Evolutionary conservation across 2,113 vertebrate species (phyloP).

Genomic region (Progne subis): DNA sequence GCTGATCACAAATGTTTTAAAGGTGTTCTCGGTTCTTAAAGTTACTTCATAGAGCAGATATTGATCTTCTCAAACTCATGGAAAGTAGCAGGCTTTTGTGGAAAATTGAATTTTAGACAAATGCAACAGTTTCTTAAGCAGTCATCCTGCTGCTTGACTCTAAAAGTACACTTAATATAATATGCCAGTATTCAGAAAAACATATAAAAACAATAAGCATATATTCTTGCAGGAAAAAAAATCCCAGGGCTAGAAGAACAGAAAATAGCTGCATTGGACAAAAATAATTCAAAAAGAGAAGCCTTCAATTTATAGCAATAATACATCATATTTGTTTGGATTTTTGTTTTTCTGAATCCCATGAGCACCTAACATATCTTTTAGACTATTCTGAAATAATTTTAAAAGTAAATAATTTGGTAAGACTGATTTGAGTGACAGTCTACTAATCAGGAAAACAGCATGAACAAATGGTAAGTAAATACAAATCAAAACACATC

Average conservation of each 20-base stretch:
- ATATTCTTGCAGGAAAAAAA: background rate
- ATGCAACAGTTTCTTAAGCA: background rate
- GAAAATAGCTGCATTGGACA: background rate
- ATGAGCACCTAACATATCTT: background rate
- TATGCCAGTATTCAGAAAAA: background rate
- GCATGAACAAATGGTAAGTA: conserved; percentile 40
- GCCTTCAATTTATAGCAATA: background rate
- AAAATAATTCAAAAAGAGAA: background rate
- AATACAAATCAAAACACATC: conserved; percentile 68
- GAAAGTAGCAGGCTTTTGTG: background rate
- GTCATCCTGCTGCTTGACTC: background rate
- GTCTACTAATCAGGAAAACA: conserved; percentile 48
- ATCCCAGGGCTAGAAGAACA: background rate
- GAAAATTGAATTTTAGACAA: background rate
- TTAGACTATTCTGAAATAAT: background rate
- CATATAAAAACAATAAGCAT: background rate
- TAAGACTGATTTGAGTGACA: conserved; percentile 30
- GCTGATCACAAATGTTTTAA: background rate
- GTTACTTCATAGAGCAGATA: background rate
- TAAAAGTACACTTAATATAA: background rate
- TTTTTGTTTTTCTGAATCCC: background rate
- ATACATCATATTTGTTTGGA: background rate
- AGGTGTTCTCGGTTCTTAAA: background rate
- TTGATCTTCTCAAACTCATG: background rate
- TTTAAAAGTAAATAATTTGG: background rate